Evolutionary conservation across 2,888 invertebrate genomes (phyloP).

Genomic region (Microplitis deprimator): DNA sequence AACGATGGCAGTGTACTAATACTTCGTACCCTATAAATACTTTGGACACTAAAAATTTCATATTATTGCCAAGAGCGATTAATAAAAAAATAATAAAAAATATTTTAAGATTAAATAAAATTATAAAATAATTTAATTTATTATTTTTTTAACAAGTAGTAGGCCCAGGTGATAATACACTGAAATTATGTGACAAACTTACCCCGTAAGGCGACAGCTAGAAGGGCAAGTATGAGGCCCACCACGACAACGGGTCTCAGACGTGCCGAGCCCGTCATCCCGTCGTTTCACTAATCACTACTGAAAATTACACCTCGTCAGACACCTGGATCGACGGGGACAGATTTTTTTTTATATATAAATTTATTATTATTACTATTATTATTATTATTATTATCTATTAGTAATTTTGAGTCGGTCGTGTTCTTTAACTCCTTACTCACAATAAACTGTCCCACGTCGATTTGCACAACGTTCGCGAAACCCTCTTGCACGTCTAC

Average conservation of each 20-base stretch:
- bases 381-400: neutral
- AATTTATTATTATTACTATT: neutral
- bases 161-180: neutral
- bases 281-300: conserved; percentile 72
- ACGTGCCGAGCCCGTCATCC: conserved; percentile 75
- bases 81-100: conserved; percentile 35
- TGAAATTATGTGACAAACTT: conserved; percentile 56
- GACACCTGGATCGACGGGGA: conserved; percentile 65
- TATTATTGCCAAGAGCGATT: conserved; percentile 24
- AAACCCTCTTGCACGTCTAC: conserved; percentile 56
- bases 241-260: conserved; percentile 74
- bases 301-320: conserved; percentile 57
- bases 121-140: conserved; percentile 1
- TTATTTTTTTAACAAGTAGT: too few species aligned
- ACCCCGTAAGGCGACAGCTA: conserved; percentile 75
- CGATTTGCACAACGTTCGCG: conserved; percentile 61
- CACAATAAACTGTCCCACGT: conserved; percentile 65
- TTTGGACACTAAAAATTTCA: conserved; percentile 15
- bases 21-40: conserved; percentile 29
- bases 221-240: conserved; percentile 73
- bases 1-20: conserved; percentile 33
- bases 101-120: conserved; percentile 26
- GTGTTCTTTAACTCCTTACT: conserved; percentile 63
- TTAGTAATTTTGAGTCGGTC: conserved; percentile 52
- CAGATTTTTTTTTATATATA: conserved; percentile 60